A percentile compares a stretch with the other conserved stretches of the same genome.
phyloP scores from a whole-genome alignment of 2,888 invertebrate genomes.

The Agriotes lineatus region DNA sequence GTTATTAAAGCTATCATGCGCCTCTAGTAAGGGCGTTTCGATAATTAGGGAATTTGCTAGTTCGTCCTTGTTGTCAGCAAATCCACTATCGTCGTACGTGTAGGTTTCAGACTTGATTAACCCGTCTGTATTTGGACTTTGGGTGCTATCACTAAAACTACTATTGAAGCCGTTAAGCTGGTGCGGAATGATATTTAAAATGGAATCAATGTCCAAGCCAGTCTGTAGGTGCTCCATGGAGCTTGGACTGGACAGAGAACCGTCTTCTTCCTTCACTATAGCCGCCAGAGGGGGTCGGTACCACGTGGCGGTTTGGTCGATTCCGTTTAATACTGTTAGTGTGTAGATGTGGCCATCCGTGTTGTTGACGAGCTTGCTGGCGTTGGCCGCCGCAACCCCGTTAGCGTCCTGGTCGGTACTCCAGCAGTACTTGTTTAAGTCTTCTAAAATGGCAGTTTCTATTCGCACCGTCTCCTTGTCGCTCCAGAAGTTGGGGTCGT shows the following conservation, averaged over 20 bases:
- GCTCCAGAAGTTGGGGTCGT: conserved; percentile 73
- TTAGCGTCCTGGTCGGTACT: conserved; percentile 72
- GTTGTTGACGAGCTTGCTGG: conserved; percentile 70
- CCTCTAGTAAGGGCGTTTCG: conserved; percentile 72
- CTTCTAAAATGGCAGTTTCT: conserved; percentile 83
- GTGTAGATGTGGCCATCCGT: conserved; percentile 90
- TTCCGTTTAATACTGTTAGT: conserved; percentile 86
- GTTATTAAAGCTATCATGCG: conserved; percentile 71
- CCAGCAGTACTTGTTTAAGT: conserved; percentile 89
- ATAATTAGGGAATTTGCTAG: conserved; percentile 65
- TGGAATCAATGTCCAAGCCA: conserved; percentile 83
- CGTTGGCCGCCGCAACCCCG: conserved; percentile 68
- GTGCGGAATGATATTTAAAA: conserved; percentile 78
- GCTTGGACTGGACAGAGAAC: conserved; percentile 72
- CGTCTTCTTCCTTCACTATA: conserved; percentile 75
- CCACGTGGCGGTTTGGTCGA: conserved; percentile 68
- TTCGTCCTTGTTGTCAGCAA: conserved; percentile 76
- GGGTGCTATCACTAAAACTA: conserved; percentile 71
- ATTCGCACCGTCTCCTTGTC: conserved; percentile 80
- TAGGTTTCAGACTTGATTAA: conserved; percentile 80
- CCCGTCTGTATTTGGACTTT: conserved; percentile 70
- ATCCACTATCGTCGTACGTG: conserved; percentile 83
- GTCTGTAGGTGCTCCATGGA: conserved; percentile 70
- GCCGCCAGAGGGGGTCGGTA: conserved; percentile 74
- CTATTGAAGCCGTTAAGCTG: conserved; percentile 74